Conservation (phyloP, 1,140 invertebrate species). For the Rhysida immarginata region DNA sequence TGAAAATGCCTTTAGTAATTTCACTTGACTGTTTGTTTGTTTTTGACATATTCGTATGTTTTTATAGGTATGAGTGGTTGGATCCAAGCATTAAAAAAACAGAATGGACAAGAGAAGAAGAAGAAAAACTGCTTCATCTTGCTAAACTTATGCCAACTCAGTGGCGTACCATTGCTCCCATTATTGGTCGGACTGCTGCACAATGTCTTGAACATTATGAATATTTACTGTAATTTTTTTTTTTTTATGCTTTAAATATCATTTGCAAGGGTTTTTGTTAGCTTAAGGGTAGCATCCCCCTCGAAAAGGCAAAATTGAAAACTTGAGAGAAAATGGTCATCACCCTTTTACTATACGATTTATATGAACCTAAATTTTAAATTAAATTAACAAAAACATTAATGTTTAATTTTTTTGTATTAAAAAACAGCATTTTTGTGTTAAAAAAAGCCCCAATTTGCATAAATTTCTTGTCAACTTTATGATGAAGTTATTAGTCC, state of each 20-base stretch:
- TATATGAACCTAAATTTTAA: slow-evolving; percentile 1
- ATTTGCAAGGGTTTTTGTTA: slow-evolving; percentile 9
- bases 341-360: too few species aligned
- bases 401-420: too few species aligned
- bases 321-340: too few species aligned
- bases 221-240: slow-evolving; percentile 64
- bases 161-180: slow-evolving; percentile 98
- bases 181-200: slow-evolving; percentile 94
- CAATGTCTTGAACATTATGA: slow-evolving; percentile 97
- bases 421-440: too few species aligned
- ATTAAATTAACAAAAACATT: too few species aligned
- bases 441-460: too few species aligned
- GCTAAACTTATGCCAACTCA: slow-evolving; percentile 99
- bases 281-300: too few species aligned
- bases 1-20: slow-evolving; percentile 4
- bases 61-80: slow-evolving; percentile 77
- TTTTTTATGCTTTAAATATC: too few species aligned
- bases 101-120: slow-evolving; percentile 98
- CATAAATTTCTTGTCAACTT: slow-evolving; percentile 4
- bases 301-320: too few species aligned
- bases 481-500: too few species aligned
- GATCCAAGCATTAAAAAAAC: slow-evolving; percentile 99
- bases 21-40: background rate
- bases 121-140: slow-evolving; percentile 93
- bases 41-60: slow-evolving; percentile 4